Conservation (phyloP, 2,888 invertebrate species). For the Ectemnius continuus region DNA sequence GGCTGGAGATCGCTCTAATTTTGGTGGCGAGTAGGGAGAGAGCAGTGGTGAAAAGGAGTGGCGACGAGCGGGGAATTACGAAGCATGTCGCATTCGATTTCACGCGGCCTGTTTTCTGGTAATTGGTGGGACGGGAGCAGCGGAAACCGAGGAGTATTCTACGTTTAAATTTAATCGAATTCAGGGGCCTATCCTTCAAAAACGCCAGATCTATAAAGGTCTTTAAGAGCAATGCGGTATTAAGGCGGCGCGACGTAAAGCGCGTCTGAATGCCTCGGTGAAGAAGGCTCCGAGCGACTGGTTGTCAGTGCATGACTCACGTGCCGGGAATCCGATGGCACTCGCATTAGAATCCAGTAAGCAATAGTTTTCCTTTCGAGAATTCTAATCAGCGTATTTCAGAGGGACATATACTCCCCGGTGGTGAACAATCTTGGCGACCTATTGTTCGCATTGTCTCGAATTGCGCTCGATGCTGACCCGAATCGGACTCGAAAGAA, state of each 20-base stretch:
- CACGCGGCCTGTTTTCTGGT: conserved; percentile 57
- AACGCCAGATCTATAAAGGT: conserved; percentile 29
- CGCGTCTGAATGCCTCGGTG: conserved; percentile 49
- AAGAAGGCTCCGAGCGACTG: conserved; percentile 22
- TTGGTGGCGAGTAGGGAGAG: not conserved
- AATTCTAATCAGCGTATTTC: not conserved
- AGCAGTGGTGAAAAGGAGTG: not conserved
- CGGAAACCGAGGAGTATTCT: not conserved
- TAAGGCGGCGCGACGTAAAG: conserved; percentile 50
- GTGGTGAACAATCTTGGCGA: too few species aligned
- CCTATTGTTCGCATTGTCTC: too few species aligned
- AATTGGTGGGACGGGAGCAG: conserved; percentile 43
- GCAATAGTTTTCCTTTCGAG: conserved; percentile 21
- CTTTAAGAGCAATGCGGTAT: conserved; percentile 24
- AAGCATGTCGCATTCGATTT: conserved; percentile 57
- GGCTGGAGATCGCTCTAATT: too few species aligned
- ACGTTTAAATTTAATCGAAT: conserved; percentile 38
- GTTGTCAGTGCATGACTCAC: conserved; percentile 41
- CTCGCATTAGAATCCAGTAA: conserved; percentile 28
- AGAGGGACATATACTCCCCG: too few species aligned
- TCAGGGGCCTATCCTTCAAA: conserved; percentile 26
- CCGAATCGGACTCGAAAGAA: too few species aligned
- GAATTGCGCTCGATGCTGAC: too few species aligned
- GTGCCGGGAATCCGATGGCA: conserved; percentile 36
- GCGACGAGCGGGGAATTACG: conserved; percentile 32